Base-by-base conservation (phyloP, 1,140 invertebrate species). In the Apis laboriosa region DNA sequence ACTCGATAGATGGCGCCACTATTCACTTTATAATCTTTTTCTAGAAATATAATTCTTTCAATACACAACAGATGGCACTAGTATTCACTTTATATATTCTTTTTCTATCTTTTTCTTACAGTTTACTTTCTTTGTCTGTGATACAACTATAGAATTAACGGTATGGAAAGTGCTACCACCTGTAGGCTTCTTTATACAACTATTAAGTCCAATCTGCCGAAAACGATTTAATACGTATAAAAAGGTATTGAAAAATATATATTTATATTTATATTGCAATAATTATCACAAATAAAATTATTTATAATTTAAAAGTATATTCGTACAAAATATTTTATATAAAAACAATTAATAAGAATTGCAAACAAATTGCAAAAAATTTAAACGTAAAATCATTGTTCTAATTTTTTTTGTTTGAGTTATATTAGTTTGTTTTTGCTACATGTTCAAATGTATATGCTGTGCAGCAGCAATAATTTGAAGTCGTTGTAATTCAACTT, bases 381-480 rank as follows among this genome's bases (percentile, higher is more conserved):
- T 51, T 13, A 51, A 67, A 21, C 17, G 21, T 67, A 7, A n/a
- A n/a, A 13, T 49, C 43, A 49, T 12, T 0, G 11, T n/a, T 51
- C 7, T 56, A 4, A 15, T 19, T 19, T n/a, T 19, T 56, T 34
- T 51, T 2, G 8, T 17, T n/a, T 51, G 1, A 24, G n/a, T 53
- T 63, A 4, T 58, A 19, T 9, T 7, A 15, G 8, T 34, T 17
- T 2, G 13, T 21, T 43, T 13, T 79, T 1, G 67, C 19, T 86
- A 74, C 60, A 87, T 85, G 63, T 88, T 90, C 9, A 87, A 49
- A 67, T 84, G 81, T 11, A 92, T 51, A 67, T 89, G 83, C 13
- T 91, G 90, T 19, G 88, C 90, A 4, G 90, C 88, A 56, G 90
- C 88, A 17, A 89, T 79, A 7, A 92, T 88, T 66, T 91, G 88